Percentiles rank a stretch among this genome's conserved stretches.
Evolutionary conservation across 2,797 vertebrate species (phyloP).

Genomic region (Luscinia luscinia): DNA sequence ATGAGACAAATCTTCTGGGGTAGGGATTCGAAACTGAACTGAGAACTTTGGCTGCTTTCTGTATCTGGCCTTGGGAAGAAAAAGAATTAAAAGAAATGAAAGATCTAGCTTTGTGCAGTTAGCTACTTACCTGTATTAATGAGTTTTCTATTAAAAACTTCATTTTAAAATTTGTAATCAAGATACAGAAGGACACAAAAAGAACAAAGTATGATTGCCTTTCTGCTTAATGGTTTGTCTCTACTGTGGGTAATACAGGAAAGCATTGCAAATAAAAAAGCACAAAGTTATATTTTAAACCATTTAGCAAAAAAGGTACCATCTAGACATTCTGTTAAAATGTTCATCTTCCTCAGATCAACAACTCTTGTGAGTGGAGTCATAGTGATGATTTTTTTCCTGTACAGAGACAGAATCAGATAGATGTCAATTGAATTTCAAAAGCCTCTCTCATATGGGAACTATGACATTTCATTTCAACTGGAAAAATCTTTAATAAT

Average conservation of each 20-base stretch:
- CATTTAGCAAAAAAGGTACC: not conserved
- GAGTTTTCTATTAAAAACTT: not conserved
- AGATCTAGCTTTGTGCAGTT: not conserved
- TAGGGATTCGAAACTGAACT: constrained; percentile 79
- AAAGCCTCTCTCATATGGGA: not conserved
- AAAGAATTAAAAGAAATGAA: constrained; percentile 27
- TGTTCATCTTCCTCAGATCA: not conserved
- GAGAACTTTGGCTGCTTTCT: constrained; percentile 77
- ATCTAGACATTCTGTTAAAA: not conserved
- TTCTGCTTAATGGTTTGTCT: not conserved
- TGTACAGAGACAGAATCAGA: not conserved
- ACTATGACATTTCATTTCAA: not conserved
- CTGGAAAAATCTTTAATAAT: not conserved
- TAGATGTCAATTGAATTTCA: not conserved
- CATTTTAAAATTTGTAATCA: not conserved
- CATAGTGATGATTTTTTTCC: not conserved
- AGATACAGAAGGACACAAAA: not conserved
- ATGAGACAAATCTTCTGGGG: constrained; percentile 94
- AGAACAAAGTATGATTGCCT: not conserved
- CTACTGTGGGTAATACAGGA: not conserved
- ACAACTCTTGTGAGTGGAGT: not conserved
- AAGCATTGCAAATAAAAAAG: not conserved
- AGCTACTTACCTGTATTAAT: not conserved
- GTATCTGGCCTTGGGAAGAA: constrained; percentile 75
- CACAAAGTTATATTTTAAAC: not conserved